Base-by-base conservation (phyloP, 2,797 vertebrate genomes). In the Pagetopsis macropterus region DNA sequence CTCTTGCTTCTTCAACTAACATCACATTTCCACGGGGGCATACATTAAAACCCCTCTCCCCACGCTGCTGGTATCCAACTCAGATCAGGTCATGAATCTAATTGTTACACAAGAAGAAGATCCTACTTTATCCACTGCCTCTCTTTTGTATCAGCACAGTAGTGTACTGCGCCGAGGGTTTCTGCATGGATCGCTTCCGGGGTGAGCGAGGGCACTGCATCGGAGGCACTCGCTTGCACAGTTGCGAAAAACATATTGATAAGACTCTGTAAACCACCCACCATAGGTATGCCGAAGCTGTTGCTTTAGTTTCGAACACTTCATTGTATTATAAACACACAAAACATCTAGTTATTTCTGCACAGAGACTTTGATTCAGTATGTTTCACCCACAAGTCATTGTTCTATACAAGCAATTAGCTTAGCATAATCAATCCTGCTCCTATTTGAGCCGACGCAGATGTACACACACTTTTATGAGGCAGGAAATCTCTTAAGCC, bases 1-100 rank as follows among this genome's bases (percentile, higher is more conserved):
- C 67, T 61, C 70, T 69, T 56, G 69, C 79, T 80, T 64, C 72
- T 61, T 84, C 70, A 76, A 83, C 83, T 86, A 70, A 79, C 75
- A 77, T 79, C 64, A 65, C 68, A 50, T 78, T 83, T 56, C 75
- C 58, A 57, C 65, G 15, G 2, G 7, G 37, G 71, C 71, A 63
- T 72, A 23, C 79, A 78, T 81, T 54, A 75, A 62, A 17, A 19
- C 45, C 14, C 15, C 21, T 19, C 21, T 21, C 40, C 45, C 43
- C 48, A 12, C 7, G 16, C 37, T 9, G 10, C 64, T 6, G 40
- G 16, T 17, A 51, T 37, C 50, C 17, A 59, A 67, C 55, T 50
- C 44, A 52, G 68, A 51, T 14, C 14, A 33, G 56, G 8, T 70
- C 60, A 60, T 52, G 65, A 43, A 27, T 75, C 1, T 49, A 63